These are phyloP conservation scores for Rutpela maculata DNA, from an alignment of 2,888 invertebrate species.

Conservation along the genomic window DNA sequence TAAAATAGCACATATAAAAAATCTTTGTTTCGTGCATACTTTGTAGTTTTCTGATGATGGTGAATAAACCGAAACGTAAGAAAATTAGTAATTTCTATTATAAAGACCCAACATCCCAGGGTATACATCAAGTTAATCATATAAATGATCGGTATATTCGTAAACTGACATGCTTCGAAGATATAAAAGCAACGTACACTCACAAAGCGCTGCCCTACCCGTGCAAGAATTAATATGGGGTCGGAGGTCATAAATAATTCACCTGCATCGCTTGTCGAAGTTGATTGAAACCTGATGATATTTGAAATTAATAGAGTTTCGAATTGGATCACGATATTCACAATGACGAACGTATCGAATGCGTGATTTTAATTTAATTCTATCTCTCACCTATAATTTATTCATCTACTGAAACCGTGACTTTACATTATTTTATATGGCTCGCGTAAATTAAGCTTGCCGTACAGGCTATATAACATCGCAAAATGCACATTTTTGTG, in stretches of 20 bases:
- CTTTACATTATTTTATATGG: constrained; percentile 48
- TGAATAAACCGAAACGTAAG: too few relatives aligned
- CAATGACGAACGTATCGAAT: constrained; percentile 42
- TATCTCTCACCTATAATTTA: constrained; percentile 48
- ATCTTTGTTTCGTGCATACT: too few relatives aligned
- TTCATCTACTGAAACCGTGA: constrained; percentile 51
- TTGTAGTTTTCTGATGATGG: too few relatives aligned
- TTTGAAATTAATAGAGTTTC: constrained; percentile 57
- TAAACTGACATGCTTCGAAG: neutral
- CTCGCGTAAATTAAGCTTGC: constrained; percentile 18
- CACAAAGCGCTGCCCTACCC: constrained; percentile 7
- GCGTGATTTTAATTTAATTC: constrained; percentile 57
- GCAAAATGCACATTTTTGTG: neutral
- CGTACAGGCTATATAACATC: neutral
- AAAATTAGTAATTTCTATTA: too few relatives aligned
- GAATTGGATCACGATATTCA: constrained; percentile 59
- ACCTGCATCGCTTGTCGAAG: constrained; percentile 47
- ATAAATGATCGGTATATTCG: neutral
- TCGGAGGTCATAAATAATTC: constrained; percentile 50
- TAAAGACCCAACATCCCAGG: too few relatives aligned
- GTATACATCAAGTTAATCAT: too few relatives aligned
- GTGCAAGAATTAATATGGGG: constrained; percentile 18
- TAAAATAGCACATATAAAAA: too few relatives aligned
- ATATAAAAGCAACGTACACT: neutral
- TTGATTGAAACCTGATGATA: constrained; percentile 57